A percentile compares a stretch with the other conserved stretches of the same genome.
These are phyloP conservation scores for Pica pica DNA, from an alignment of 2,113 vertebrate genomes.

Conservation along the genomic window DNA sequence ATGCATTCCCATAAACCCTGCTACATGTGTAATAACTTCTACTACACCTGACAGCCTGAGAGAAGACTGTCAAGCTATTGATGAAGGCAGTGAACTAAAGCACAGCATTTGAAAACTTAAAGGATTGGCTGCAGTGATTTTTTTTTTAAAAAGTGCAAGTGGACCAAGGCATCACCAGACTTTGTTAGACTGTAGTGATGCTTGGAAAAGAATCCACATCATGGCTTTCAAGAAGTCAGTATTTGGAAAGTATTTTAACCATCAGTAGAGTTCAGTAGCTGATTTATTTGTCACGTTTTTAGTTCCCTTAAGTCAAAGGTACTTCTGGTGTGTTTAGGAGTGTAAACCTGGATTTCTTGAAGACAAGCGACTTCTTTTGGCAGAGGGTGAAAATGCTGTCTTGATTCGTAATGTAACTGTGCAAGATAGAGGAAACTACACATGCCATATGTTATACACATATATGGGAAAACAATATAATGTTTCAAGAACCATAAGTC, in stretches of 20 bases:
- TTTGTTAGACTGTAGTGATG: not conserved
- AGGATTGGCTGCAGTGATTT: not conserved
- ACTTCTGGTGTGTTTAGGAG: constrained; percentile 61
- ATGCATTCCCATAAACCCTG: not conserved
- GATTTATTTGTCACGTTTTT: not conserved
- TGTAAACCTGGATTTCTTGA: constrained; percentile 65
- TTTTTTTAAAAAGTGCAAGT: not conserved
- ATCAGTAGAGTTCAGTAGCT: not conserved
- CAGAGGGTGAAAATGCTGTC: not conserved
- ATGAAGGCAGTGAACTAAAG: not conserved
- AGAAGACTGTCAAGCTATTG: not conserved
- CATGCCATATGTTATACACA: constrained; percentile 72
- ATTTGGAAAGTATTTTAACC: not conserved
- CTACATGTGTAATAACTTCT: not conserved
- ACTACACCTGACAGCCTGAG: not conserved
- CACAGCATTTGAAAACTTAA: not conserved
- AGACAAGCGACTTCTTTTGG: constrained; percentile 19
- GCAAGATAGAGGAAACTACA: constrained; percentile 74
- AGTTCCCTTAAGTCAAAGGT: not conserved
- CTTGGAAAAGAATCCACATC: not conserved
- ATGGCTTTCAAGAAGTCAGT: not conserved
- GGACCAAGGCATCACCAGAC: not conserved
- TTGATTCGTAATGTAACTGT: constrained; percentile 42
- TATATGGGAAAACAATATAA: constrained; percentile 66
- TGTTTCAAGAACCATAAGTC: constrained; percentile 73